These are phyloP conservation scores for Orthosia cruda DNA, from an alignment of 2,888 invertebrate genomes.

Conservation along the genomic window DNA sequence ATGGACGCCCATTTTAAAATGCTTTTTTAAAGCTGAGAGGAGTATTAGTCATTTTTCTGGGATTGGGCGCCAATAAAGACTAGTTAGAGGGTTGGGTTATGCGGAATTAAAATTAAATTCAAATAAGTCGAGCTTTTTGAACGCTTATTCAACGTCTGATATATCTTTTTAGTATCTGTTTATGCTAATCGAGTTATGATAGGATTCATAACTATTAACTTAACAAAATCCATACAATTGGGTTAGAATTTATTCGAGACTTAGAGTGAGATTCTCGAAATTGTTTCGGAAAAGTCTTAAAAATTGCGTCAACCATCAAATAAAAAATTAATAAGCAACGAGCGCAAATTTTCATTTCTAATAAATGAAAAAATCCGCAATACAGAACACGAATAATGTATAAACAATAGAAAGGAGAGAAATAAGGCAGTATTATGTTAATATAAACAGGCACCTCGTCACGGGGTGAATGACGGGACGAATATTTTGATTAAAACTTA, in stretches of 20 bases:
- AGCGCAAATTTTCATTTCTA: slow-evolving; percentile 51
- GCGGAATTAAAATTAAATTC: background rate
- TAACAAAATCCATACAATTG: too few relatives aligned
- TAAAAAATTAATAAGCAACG: slow-evolving; percentile 41
- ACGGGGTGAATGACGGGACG: slow-evolving; percentile 70
- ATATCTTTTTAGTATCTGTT: background rate
- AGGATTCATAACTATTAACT: too few relatives aligned
- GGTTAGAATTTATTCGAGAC: too few relatives aligned
- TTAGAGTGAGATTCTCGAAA: background rate
- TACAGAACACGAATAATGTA: slow-evolving; percentile 64
- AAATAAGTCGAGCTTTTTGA: background rate
- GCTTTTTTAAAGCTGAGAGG: slow-evolving; percentile 37
- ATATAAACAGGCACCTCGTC: slow-evolving; percentile 76
- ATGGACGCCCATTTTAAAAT: slow-evolving; percentile 59
- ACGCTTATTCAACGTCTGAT: background rate
- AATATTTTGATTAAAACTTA: slow-evolving; percentile 85
- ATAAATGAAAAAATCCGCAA: slow-evolving; percentile 54
- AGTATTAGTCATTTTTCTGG: slow-evolving; percentile 28
- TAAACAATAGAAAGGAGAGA: slow-evolving; percentile 71
- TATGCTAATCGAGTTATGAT: background rate
- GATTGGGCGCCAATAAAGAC: slow-evolving; percentile 1
- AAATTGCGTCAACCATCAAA: slow-evolving; percentile 24
- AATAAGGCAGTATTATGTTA: slow-evolving; percentile 78
- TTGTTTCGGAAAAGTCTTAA: background rate
- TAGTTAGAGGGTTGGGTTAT: background rate